Conservation (phyloP, 2,888 invertebrate species). For the Druceiella hillmani region DNA sequence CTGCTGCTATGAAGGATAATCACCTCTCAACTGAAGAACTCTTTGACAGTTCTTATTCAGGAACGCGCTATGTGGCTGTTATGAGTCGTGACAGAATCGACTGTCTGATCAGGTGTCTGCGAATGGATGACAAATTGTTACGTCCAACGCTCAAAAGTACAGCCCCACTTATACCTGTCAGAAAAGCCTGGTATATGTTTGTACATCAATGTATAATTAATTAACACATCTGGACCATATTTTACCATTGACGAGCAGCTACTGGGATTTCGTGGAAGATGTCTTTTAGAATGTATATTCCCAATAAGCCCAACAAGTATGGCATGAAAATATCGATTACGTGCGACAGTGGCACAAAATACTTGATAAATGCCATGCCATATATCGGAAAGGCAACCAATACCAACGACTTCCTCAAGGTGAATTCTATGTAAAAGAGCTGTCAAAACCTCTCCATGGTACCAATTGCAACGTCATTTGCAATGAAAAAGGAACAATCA, state of each 20-base stretch:
- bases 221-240: constrained; percentile 2
- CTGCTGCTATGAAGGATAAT: constrained; percentile 24
- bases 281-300: constrained; percentile 19
- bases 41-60: constrained; percentile 20
- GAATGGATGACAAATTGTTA: constrained; percentile 20
- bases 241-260: constrained; percentile 20
- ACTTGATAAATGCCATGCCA: constrained; percentile 29
- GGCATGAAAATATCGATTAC: constrained; percentile 30
- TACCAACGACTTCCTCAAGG: constrained; percentile 16
- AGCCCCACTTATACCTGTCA: constrained; percentile 24
- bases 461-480: constrained; percentile 26
- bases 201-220: constrained; percentile 7
- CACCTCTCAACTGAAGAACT: constrained; percentile 23
- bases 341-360: constrained; percentile 29
- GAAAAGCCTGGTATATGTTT: constrained; percentile 21
- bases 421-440: constrained; percentile 20
- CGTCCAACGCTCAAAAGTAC: constrained; percentile 4
- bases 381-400: constrained; percentile 28
- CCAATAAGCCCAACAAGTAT: constrained; percentile 23
- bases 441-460: constrained; percentile 24
- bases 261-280: constrained; percentile 19
- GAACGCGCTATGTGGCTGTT: constrained; percentile 19
- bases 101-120: constrained; percentile 19
- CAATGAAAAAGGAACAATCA: no score
- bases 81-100: constrained; percentile 22